A percentile compares a stretch with the other conserved stretches of the same genome.
Conservation (phyloP, 2,113 vertebrate genomes). For the Crotophaga sulcirostris region DNA sequence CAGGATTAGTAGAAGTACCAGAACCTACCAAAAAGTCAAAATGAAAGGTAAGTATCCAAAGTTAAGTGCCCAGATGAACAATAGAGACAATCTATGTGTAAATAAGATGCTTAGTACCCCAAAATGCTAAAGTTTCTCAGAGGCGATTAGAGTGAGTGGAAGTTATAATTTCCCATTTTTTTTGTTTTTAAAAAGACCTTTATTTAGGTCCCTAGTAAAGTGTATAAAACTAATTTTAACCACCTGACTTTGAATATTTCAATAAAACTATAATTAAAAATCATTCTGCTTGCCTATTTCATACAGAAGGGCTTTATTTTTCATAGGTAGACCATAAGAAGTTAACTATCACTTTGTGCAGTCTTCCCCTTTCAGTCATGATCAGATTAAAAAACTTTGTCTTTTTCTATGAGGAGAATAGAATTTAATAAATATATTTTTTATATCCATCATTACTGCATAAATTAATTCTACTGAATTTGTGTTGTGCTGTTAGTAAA, state of each 20-base stretch:
- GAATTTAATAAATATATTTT: background rate
- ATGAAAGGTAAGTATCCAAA: background rate
- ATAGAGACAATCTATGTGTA: background rate
- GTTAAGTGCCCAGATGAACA: background rate
- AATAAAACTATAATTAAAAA: background rate
- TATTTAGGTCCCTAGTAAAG: background rate
- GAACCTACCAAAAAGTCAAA: background rate
- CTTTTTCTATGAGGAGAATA: background rate
- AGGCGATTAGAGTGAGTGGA: background rate
- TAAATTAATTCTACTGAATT: background rate
- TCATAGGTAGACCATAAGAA: background rate
- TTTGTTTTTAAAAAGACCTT: background rate
- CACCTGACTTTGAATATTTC: background rate
- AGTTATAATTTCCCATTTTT: background rate
- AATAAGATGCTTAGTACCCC: background rate
- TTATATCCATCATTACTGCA: background rate
- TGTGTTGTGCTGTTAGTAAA: background rate
- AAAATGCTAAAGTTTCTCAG: background rate
- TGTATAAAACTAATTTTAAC: background rate
- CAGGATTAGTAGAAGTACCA: background rate
- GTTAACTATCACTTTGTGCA: background rate
- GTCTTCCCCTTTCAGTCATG: background rate
- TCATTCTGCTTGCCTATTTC: background rate
- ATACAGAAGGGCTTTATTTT: background rate
- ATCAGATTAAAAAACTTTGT: background rate